phyloP scores from a whole-genome alignment of 2,888 invertebrate species.

The Lasioglossum lativentre region DNA sequence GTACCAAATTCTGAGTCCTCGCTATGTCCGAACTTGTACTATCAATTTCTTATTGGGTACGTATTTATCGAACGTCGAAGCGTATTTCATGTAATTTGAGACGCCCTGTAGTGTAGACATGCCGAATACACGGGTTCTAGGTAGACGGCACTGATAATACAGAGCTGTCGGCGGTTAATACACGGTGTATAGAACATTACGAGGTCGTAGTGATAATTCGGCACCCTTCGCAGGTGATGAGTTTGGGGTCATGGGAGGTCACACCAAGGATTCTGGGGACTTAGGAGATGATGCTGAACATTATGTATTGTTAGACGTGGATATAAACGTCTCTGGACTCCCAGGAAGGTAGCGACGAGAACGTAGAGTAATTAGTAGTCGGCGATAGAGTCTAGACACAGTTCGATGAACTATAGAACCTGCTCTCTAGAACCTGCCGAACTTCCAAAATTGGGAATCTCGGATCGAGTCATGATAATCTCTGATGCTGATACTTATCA shows the following conservation, averaged over 20 bases:
- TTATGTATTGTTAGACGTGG: conserved; percentile 3
- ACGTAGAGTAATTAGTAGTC: neutral
- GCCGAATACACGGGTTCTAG: neutral
- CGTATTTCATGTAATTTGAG: neutral
- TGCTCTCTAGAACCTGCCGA: neutral
- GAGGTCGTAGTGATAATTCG: conserved; percentile 14
- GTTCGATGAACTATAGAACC: neutral
- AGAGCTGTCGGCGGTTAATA: conserved; percentile 6
- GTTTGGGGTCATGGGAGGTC: conserved; percentile 14
- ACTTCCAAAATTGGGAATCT: neutral
- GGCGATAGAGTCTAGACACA: neutral
- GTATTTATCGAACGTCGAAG: neutral
- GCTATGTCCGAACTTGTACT: neutral
- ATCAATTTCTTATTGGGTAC: neutral
- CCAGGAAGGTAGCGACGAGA: conserved; percentile 1
- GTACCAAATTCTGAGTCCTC: neutral
- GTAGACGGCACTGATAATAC: conserved; percentile 3
- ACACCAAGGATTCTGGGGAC: neutral
- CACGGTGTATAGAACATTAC: conserved; percentile 9
- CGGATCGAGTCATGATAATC: neutral
- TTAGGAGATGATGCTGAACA: conserved; percentile 10
- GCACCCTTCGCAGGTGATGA: conserved; percentile 12
- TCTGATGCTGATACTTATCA: neutral
- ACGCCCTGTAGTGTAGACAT: neutral
- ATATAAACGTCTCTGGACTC: neutral